Evolutionary conservation across 2,888 invertebrate species (phyloP), one percentile per base, ranked within the genome.

Genomic region (Tenthredo scrophulariae): DNA sequence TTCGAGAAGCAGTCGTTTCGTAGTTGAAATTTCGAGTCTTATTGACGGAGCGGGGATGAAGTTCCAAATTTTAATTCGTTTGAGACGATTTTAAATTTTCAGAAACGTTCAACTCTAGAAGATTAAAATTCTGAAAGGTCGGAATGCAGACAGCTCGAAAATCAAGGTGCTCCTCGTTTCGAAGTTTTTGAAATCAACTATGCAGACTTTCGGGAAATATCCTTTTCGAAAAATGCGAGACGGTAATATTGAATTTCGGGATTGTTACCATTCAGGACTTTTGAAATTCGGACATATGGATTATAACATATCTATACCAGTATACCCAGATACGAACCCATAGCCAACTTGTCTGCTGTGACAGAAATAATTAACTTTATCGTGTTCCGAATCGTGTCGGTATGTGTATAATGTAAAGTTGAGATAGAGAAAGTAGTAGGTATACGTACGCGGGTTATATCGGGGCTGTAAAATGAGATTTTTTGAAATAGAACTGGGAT

Each of bases 401-500:
- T 15, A 33, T 15, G 22, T 26, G 22, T 26, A 29, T 29, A 33
- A 33, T 33, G 0, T 33, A 5, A 62, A 62, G 13, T 62, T 5
- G 0, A 67, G 18, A 33, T 67, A 26, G 67, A 67, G 67, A 67
- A 67, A 67, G 67, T 67, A 15, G 29, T 29, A 13, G 9, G 10
- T 26, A 26, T 29, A 13, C 22, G 10, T 26, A 26, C 10, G 62
- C 5, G 33, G 7, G 58, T n/a, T 33, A 15, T 15, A 67, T 33
- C 67, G 18, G 67, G 33, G 67, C 33, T 67, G 67, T 67, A 67
- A 67, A 67, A 67, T n/a, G 33, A 67, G 10, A 33, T 67, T 67
- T 67, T 67, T 67, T 33, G 33, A 33, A 67, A 29, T 2, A 15
- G 67, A 33, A 26, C 33, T 26, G 13, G 62, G 10, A 62, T 26